phyloP scores from a whole-genome alignment of 2,113 vertebrate genomes.

The Salvelinus fontinalis region DNA sequence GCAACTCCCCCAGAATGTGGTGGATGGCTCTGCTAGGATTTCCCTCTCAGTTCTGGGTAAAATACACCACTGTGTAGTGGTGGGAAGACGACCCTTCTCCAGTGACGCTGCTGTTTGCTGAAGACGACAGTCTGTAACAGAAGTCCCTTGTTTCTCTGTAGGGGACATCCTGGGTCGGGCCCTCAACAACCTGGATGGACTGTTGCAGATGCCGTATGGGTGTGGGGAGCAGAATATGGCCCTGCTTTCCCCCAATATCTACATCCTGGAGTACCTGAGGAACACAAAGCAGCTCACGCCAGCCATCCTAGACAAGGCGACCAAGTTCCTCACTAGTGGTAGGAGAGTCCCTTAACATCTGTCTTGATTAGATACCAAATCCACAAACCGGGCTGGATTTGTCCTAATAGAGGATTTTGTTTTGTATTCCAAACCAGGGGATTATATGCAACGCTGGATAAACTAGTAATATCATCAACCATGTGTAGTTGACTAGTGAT shows the following conservation, averaged over 20 bases:
- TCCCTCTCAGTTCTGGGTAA: slow-evolving; percentile 68
- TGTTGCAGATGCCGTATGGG: slow-evolving; percentile 84
- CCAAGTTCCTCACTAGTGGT: slow-evolving; percentile 78
- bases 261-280: slow-evolving; percentile 82
- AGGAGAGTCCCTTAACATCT: not conserved
- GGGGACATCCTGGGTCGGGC: slow-evolving; percentile 84
- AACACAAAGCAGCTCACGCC: slow-evolving; percentile 80
- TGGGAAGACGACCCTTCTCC: not conserved
- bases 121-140: no score
- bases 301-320: slow-evolving; percentile 73
- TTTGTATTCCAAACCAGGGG: no score
- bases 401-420: no score
- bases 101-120: no score
- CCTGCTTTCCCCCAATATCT: slow-evolving; percentile 86
- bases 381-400: no score
- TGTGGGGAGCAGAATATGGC: slow-evolving; percentile 91
- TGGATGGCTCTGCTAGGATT: slow-evolving; percentile 58
- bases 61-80: not conserved
- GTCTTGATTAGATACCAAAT: no score
- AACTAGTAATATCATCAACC: no score
- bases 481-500: no score
- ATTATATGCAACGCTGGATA: no score
- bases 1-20: slow-evolving; percentile 55
- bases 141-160: slow-evolving; percentile 47
- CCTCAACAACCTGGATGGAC: slow-evolving; percentile 77